Percentiles rank a stretch among this genome's conserved stretches.
phyloP scores from a whole-genome alignment of 2,888 invertebrate genomes.

The Limnephilus rhombicus region DNA sequence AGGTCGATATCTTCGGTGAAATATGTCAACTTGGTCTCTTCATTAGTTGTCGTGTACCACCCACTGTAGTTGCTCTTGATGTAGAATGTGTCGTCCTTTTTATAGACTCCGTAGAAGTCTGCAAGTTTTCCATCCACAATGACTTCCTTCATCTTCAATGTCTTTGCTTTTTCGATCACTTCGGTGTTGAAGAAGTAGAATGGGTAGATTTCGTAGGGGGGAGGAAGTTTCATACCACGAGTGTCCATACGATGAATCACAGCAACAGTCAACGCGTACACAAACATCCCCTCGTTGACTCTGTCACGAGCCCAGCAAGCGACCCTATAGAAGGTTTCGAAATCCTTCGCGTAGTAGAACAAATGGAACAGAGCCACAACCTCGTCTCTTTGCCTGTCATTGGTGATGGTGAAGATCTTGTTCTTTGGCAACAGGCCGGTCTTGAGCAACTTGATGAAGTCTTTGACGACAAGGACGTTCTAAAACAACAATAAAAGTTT shows the following conservation, averaged over 20 bases:
- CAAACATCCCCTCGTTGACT: constrained; percentile 86
- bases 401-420: constrained; percentile 80
- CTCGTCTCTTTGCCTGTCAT: constrained; percentile 80
- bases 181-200: constrained; percentile 86
- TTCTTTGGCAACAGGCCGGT: constrained; percentile 75
- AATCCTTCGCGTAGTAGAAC: constrained; percentile 83
- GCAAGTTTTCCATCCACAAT: constrained; percentile 72
- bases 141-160: constrained; percentile 81
- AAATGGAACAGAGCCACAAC: constrained; percentile 81
- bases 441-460: constrained; percentile 39
- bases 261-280: constrained; percentile 83
- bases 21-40: constrained; percentile 75
- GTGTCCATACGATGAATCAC: constrained; percentile 83
- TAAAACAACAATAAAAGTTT: not conserved
- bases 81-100: constrained; percentile 76
- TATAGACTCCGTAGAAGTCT: constrained; percentile 75
- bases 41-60: constrained; percentile 77
- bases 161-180: constrained; percentile 82
- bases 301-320: constrained; percentile 84
- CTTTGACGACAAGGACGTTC: constrained; percentile 43
- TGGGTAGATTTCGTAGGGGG: constrained; percentile 88
- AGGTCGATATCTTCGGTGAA: constrained; percentile 83
- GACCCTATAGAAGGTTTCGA: constrained; percentile 82
- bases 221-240: constrained; percentile 82
- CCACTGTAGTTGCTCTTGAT: constrained; percentile 84